Evolutionary conservation across 2,888 invertebrate genomes (phyloP).

Genomic region (Stegophylla sp.): DNA sequence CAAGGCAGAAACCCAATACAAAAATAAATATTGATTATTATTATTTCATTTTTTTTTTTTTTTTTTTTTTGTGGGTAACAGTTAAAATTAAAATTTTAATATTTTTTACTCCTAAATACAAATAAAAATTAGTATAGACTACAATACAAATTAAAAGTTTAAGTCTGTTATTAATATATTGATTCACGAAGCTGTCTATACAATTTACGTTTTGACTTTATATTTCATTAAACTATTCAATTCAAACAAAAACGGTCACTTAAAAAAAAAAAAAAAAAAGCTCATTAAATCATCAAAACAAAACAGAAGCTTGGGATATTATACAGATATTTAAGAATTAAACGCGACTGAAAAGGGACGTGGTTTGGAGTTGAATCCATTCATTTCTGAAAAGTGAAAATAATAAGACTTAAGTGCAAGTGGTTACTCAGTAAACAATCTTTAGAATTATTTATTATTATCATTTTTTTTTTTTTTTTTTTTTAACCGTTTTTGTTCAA

Average conservation of each 20-base stretch:
- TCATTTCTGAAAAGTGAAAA: conserved; percentile 69
- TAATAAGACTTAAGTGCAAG: conserved; percentile 59
- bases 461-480: neutral
- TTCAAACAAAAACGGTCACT: conserved; percentile 57
- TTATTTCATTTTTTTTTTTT: neutral
- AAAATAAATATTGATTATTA: conserved; percentile 31
- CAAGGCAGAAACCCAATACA: conserved; percentile 40
- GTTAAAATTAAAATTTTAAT: neutral
- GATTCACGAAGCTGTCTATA: neutral
- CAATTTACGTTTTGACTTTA: conserved; percentile 36
- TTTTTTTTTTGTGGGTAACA: neutral
- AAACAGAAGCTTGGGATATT: conserved; percentile 54
- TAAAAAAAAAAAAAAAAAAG: conserved; percentile 30
- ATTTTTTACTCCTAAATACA: neutral
- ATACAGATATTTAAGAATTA: conserved; percentile 62
- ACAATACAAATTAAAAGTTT: neutral
- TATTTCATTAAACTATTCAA: conserved; percentile 28
- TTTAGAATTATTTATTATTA: neutral
- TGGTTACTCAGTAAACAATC: too few relatives aligned
- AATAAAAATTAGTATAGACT: neutral
- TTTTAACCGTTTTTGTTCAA: conserved; percentile 45
- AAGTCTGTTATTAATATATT: conserved; percentile 10
- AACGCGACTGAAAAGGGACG: conserved; percentile 69
- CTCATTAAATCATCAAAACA: conserved; percentile 47
- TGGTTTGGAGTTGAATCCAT: conserved; percentile 71